Base-by-base conservation (phyloP, 2,888 invertebrate genomes). In the Sialis lutaria region DNA sequence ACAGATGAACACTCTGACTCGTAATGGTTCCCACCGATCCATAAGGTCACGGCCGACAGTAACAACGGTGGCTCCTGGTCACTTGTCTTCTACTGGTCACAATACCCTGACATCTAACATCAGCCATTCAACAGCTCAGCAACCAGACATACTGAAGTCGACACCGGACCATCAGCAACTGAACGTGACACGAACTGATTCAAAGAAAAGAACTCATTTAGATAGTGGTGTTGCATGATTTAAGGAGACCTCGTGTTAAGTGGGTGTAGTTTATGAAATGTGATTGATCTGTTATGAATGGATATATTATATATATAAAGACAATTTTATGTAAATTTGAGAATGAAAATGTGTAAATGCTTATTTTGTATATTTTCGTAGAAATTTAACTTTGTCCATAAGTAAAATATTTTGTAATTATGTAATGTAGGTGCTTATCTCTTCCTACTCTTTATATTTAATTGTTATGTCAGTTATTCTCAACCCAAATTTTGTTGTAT, bases 121-220 rank as follows among this genome's bases (percentile, higher is more conserved):
- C 50, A 39, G 57, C 51, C 31, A 54, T 50, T 40, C 64, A 60
- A 53, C 64, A n/a, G 49, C 74, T 51, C 79, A 77, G 30, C 83
- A 86, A 60, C 88, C 88, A 2, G 88, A 88, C 60, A 86, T 88
- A 55, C 64, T 88, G 40, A 88, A 88, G 60, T 86, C 87, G 9
- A 88, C 87, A 4, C 88, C 88, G 6, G 88, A 88, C 61, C 88
- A 87, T 61, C 81, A 81, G 62, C 64, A 72, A 54, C 56, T 65
- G 10, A 58, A 60, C 9, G 62, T 70, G 42, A 68, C 68, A 51
- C 58, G 70, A 50, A 57, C 64, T 8, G 75, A 70, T 55, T 69
- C 69, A 39, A 69, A 69, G 56, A 62, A 68, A 52, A 58, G 67
- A 51, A 66, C 66, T 47, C 67, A 67, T 50, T 64, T 67, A 30